Base-by-base conservation (phyloP, 2,888 invertebrate genomes). In the Itoplectis maculator region DNA sequence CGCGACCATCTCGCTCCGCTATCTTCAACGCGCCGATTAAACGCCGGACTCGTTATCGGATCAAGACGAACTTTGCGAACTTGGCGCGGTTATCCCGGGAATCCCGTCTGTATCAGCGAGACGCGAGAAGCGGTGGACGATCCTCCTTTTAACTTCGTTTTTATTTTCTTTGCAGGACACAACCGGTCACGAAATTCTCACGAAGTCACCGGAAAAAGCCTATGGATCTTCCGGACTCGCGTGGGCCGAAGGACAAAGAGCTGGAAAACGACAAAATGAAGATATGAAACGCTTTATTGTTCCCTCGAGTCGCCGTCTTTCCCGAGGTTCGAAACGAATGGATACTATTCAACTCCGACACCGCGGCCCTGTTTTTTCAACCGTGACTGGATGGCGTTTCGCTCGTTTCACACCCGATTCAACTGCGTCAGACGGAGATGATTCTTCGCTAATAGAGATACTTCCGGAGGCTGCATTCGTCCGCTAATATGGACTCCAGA, bases 11-110 rank as follows among this genome's bases (percentile, higher is more conserved):
- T 18, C 45, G 18, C 56, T 72, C 23, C 42, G 42, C 61, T 1
- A 68, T 51, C 45, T 61, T 80, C 42, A 74, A 69, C 76, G 18
- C 47, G 69, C 70, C n/a, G 81, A 81, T 81, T 83, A 74, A 79
- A 81, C 75, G 79, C 74, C 70, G 76, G 83, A 73, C 83, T 81
- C 77, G 86, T 90, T 90, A 90, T 90, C 88, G 86, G 87, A 88
- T 89, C 89, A 89, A 86, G 84, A n/a, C 85, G 85, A 89, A 88
- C 87, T 89, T 88, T 82, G 76, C 68, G 87, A 90, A 90, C 88
- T 90, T 87, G 80, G 84, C 56, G 69, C 56, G 42, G 51, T 37
- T 20, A 47, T 73, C 47, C n/a, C 74, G 65, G 59, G 42, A 63
- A 61, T 69, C 42, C 49, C 15, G 69, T 51, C 49, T 13, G 69